phyloP scores from a whole-genome alignment of 2,888 invertebrate species.

The Epiblema foenella region DNA sequence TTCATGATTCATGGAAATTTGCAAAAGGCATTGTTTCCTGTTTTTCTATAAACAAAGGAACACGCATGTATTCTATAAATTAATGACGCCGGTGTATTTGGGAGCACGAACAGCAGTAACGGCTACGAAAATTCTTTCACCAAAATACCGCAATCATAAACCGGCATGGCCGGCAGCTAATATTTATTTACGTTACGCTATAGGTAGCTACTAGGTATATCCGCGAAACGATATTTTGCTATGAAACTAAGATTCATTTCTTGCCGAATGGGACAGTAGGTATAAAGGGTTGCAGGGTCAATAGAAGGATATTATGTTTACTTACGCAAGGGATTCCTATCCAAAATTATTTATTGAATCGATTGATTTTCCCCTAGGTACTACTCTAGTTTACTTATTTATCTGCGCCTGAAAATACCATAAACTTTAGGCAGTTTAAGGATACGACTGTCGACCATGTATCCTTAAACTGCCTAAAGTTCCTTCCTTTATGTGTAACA shows the following conservation, averaged over 20 bases:
- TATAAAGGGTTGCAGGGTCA: constrained; percentile 34
- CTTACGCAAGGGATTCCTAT: constrained; percentile 40
- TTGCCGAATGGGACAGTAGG: constrained; percentile 8
- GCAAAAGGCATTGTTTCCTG: constrained; percentile 60
- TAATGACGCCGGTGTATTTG: constrained; percentile 57
- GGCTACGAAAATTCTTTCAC: constrained; percentile 69
- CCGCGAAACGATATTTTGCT: constrained; percentile 58
- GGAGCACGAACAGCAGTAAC: constrained; percentile 58
- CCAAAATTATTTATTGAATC: constrained; percentile 39
- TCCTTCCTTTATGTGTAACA: not conserved
- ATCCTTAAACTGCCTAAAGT: no score
- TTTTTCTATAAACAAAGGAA: constrained; percentile 57
- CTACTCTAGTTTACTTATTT: not conserved
- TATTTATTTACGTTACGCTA: constrained; percentile 67
- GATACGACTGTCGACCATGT: no score
- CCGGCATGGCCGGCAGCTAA: constrained; percentile 55
- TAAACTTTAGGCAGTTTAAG: no score
- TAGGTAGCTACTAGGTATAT: constrained; percentile 29
- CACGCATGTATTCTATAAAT: constrained; percentile 51
- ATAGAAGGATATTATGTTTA: constrained; percentile 42
- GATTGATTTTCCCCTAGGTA: not conserved
- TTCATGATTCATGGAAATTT: constrained; percentile 49
- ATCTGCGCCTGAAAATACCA: not conserved
- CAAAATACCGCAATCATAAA: constrained; percentile 70
- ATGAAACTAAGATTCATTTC: constrained; percentile 36